A percentile compares a stretch with the other conserved stretches of the same genome.
phyloP scores from a whole-genome alignment of 2,888 invertebrate genomes.

The Laspeyria flexula region DNA sequence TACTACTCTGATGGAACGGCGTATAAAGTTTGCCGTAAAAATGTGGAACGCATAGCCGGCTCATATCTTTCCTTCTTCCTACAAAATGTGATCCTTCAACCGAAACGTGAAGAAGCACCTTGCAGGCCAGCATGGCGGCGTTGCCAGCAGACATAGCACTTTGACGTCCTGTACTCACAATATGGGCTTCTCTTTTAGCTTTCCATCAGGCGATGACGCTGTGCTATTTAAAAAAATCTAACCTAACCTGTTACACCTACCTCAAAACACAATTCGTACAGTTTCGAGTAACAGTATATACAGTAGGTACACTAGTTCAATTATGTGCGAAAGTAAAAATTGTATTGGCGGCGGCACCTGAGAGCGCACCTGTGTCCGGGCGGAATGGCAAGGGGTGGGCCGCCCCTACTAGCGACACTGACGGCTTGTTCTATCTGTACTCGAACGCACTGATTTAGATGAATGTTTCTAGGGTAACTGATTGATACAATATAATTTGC shows the following conservation, averaged over 20 bases:
- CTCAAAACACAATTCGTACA: neutral
- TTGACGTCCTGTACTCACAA: no score
- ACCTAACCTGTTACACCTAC: neutral
- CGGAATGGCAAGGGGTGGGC: conserved; percentile 7
- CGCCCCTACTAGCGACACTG: conserved; percentile 20
- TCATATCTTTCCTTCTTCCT: no score
- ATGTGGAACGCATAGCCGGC: no score
- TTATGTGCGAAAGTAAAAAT: conserved; percentile 60
- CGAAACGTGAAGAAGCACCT: no score
- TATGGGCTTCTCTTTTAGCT: no score
- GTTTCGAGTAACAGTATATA: neutral
- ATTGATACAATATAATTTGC: neutral
- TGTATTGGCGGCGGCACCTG: conserved; percentile 47
- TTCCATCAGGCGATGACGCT: no score
- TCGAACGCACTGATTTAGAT: neutral
- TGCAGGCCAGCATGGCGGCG: no score
- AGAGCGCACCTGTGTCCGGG: conserved; percentile 37
- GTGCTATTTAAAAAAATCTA: no score
- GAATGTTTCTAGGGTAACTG: neutral
- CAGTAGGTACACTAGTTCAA: conserved; percentile 35
- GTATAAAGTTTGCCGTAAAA: no score
- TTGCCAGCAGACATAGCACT: no score
- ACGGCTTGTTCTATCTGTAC: neutral
- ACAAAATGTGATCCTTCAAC: no score
- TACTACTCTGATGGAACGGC: no score